These are phyloP conservation scores for Gadus chalcogrammus DNA, from an alignment of 2,113 vertebrate species.

Conservation along the genomic window DNA sequence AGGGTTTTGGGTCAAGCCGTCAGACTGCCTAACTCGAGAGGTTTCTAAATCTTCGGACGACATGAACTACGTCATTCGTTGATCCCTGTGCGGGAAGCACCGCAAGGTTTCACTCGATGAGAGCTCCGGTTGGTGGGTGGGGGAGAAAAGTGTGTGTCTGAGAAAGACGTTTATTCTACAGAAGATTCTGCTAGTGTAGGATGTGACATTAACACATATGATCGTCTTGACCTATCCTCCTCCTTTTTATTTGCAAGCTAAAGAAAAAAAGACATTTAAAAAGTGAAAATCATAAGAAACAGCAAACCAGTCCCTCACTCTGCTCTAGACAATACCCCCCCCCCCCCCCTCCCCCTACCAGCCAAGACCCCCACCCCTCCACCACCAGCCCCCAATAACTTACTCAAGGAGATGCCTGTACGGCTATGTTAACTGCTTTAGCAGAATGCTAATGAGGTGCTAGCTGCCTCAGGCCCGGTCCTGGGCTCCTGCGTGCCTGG, in stretches of 20 bases:
- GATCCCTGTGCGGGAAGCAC: not conserved
- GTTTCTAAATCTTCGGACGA: not conserved
- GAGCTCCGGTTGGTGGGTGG: too few relatives aligned
- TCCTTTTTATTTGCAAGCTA: too few relatives aligned
- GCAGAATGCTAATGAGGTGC: constrained; percentile 67
- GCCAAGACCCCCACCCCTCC: not conserved
- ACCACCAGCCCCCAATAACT: constrained; percentile 20
- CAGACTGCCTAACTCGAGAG: not conserved
- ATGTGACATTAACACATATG: too few relatives aligned
- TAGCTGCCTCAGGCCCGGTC: constrained; percentile 35
- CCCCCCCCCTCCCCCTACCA: not conserved
- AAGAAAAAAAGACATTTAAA: too few relatives aligned
- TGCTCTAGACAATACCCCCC: not conserved
- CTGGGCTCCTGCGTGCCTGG: constrained; percentile 34
- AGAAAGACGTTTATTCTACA: too few relatives aligned
- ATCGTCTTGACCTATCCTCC: too few relatives aligned
- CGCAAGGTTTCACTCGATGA: too few relatives aligned
- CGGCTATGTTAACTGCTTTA: constrained; percentile 51
- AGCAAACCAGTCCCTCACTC: not conserved
- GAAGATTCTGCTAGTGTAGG: too few relatives aligned
- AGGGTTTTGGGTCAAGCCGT: constrained; percentile 8
- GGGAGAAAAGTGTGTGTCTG: too few relatives aligned
- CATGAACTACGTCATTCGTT: constrained; percentile 11
- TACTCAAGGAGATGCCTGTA: constrained; percentile 23
- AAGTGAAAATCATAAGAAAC: too few relatives aligned